phyloP scores from a whole-genome alignment of 2,888 invertebrate genomes.

The Dicycla oo region DNA sequence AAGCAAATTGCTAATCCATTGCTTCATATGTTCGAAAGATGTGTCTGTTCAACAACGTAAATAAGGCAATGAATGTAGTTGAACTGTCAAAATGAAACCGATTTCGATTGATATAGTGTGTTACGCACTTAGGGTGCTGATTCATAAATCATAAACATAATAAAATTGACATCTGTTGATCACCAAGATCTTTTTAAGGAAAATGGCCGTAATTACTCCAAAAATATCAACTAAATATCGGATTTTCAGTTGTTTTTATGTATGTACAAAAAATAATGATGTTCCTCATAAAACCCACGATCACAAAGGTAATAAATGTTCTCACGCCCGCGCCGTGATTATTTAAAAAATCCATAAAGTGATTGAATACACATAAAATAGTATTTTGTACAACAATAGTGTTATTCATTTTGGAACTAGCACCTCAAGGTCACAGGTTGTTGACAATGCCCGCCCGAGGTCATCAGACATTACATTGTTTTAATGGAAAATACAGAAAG shows the following conservation, averaged over 20 bases:
- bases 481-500: slow-evolving; percentile 44
- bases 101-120: too few species aligned
- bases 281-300: slow-evolving; percentile 3
- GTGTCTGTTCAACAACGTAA: too few species aligned
- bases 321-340: slow-evolving; percentile 44
- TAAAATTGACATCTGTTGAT: background rate
- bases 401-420: slow-evolving; percentile 45
- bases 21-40: too few species aligned
- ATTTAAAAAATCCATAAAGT: slow-evolving; percentile 41
- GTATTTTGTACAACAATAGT: slow-evolving; percentile 41
- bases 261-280: background rate
- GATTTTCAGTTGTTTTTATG: too few species aligned
- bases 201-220: background rate
- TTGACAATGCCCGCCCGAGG: slow-evolving; percentile 57
- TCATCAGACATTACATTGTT: slow-evolving; percentile 51
- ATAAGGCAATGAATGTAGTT: too few species aligned
- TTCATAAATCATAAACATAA: too few species aligned
- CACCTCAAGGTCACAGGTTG: slow-evolving; percentile 51
- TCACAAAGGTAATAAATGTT: slow-evolving; percentile 16
- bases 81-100: too few species aligned
- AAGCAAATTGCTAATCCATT: too few species aligned
- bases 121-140: too few species aligned
- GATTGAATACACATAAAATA: slow-evolving; percentile 61
- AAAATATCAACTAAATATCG: background rate
- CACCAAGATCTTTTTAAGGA: background rate